phyloP scores from a whole-genome alignment of 1,140 invertebrate species.

The Drosophila nigromelanica region DNA sequence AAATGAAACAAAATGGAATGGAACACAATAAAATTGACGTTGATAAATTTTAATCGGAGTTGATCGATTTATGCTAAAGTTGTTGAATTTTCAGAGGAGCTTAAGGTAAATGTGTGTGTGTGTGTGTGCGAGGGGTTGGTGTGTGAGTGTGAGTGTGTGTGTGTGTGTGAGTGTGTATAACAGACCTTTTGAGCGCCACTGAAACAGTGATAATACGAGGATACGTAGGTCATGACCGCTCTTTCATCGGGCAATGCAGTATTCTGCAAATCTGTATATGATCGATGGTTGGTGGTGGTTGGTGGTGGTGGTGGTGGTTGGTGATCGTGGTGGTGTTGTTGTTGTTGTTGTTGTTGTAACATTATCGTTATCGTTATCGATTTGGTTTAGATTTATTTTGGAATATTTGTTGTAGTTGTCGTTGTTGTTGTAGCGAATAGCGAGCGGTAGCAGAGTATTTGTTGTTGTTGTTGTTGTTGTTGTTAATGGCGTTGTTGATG shows the following conservation, averaged over 20 bases:
- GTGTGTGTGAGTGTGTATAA: constrained; percentile 44
- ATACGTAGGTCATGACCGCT: constrained; percentile 99
- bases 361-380: constrained; percentile 22
- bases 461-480: constrained; percentile 49
- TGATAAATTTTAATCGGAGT: neutral
- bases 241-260: constrained; percentile 99
- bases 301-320: constrained; percentile 33
- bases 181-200: constrained; percentile 99
- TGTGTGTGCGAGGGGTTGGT: constrained; percentile 4
- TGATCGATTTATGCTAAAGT: neutral
- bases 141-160: neutral
- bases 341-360: constrained; percentile 29
- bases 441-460: constrained; percentile 32
- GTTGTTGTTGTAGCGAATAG: constrained; percentile 44
- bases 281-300: constrained; percentile 31
- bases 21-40: neutral
- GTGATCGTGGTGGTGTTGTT: constrained; percentile 30
- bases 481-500: constrained; percentile 61
- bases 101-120: neutral
- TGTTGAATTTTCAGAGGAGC: neutral
- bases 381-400: constrained; percentile 24
- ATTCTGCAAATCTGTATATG: constrained; percentile 97
- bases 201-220: constrained; percentile 99
- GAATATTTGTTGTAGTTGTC: constrained; percentile 45
- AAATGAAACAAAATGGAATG: neutral